Evolutionary conservation across 2,797 vertebrate species (phyloP), one percentile per base, ranked within the genome.

Genomic region (Crocodylus rhombifer): DNA sequence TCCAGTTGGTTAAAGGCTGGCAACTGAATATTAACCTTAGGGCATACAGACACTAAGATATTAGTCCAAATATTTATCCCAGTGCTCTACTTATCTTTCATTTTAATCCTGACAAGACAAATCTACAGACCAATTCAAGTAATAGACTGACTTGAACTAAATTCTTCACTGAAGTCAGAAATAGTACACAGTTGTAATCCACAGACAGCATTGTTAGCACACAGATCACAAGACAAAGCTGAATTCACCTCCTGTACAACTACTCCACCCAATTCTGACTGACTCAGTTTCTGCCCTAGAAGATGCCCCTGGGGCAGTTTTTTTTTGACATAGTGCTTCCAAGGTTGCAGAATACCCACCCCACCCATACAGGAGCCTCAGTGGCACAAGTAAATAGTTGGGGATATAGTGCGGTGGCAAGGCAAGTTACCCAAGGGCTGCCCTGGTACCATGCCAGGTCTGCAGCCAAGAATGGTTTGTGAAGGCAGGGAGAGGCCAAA

Each of bases 21-120:
- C 30, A 81, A 82, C 1, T 95, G 87, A 92, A 67, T 79, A 79
- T 33, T 3, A 0, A 65, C 83, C 96, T 97, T 15, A 51, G 92
- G 80, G 9, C 86, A 88, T 4, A 6, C 7, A 93, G 1, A 36
- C 13, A 60, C 64, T 73, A 56, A 91, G 60, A 9, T 18, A 2
- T 0, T 61, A 28, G 15, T 26, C 9, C 91, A 3, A 62, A 3
- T 14, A 57, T 69, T 61, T n/a, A 23, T 20, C 88, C 7, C 21
- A 74, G 18, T 4, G 18, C 18, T n/a, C 18, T 26, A 63, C 33
- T 26, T n/a, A 30, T 82, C 77, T 79, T 33, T 76, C 28, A 23
- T 36, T 30, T 84, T 5, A 71, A 79, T 73, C 61, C 15, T 23
- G 42, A 42, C 60, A 2, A 20, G 60, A 78, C 14, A 73, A 56